Evolutionary conservation across 1,140 invertebrate genomes (phyloP), one percentile per base, ranked within the genome.

Genomic region (Brachionus paranguensis): DNA sequence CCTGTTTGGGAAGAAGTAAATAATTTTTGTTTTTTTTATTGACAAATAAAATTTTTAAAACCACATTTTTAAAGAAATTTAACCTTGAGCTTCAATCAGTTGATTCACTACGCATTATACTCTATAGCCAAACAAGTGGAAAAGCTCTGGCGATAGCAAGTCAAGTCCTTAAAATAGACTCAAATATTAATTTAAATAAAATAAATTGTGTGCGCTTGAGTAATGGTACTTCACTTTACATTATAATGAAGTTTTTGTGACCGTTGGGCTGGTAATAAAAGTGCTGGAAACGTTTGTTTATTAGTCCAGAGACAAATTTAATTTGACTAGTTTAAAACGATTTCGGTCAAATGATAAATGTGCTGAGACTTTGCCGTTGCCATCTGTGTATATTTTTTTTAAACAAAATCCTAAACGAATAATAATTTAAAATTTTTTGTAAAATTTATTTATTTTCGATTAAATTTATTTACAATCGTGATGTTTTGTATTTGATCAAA

Each of bases 71-170:
- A 0, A 33, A 68, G 65, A 81, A 81, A 37, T 81, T 64, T 20
- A 81, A 81, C 17, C 60, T 81, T 45, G 78, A 81, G 14, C 78
- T 81, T 64, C 78, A 81, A 68, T 81, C 53, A 43, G 78, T 81
- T 37, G 78, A 81, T 68, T 60, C 50, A 20, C 24, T 81, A 6
- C 78, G 78, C 43, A 81, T 81, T 11, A 81, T 81, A 11, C 78
- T 81, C 2, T 81, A 81, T 10, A 81, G 78, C 53, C 78, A 64
- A 27, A 81, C 53, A 43, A 81, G 64, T 45, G 78, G 78, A 11
- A 81, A 81, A 47, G 53, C 78, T 3, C 7, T 81, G 5, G 78
- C 78, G 2, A 60, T 81, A 8, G 53, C 53, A 45, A 81, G 78
- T 14, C 50, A 81, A 81, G 78, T 64, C 27, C 33, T 81, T 2